Conservation (phyloP, 2,888 invertebrate species). For the Eumerus sabulonum region DNA sequence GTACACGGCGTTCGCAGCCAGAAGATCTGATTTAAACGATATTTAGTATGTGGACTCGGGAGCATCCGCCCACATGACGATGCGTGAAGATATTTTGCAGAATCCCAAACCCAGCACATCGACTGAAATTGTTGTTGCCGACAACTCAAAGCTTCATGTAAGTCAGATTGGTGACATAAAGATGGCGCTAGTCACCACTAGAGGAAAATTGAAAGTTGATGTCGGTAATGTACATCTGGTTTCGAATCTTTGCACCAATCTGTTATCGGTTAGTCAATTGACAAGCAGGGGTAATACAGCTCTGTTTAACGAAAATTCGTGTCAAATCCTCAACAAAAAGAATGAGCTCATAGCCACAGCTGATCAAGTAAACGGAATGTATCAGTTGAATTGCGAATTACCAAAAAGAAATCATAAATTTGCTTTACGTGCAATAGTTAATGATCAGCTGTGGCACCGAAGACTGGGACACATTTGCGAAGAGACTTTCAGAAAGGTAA, state of each 20-base stretch:
- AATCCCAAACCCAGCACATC: neutral
- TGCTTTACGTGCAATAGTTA: neutral
- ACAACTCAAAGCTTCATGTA: constrained; percentile 24
- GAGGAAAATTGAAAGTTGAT: constrained; percentile 5
- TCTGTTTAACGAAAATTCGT: constrained; percentile 53
- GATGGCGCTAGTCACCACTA: constrained; percentile 1
- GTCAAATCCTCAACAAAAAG: constrained; percentile 47
- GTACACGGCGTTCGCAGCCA: constrained; percentile 29
- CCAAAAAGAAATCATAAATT: neutral
- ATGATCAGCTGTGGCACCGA: constrained; percentile 66
- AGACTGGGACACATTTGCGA: constrained; percentile 68
- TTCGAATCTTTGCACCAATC: constrained; percentile 34
- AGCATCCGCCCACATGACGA: constrained; percentile 46
- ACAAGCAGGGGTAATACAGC: constrained; percentile 49
- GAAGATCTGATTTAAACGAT: constrained; percentile 6
- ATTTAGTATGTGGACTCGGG: constrained; percentile 46
- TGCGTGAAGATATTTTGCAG: neutral
- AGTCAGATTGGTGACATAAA: constrained; percentile 31
- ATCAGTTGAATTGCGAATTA: constrained; percentile 33
- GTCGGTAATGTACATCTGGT: constrained; percentile 18
- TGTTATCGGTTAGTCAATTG: constrained; percentile 52
- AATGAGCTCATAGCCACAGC: constrained; percentile 43
- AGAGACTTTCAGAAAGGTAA: neutral
- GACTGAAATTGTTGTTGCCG: constrained; percentile 34
- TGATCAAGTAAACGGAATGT: constrained; percentile 27